Base-by-base conservation (phyloP, 2,888 invertebrate genomes). In the Cephus spinipes region DNA sequence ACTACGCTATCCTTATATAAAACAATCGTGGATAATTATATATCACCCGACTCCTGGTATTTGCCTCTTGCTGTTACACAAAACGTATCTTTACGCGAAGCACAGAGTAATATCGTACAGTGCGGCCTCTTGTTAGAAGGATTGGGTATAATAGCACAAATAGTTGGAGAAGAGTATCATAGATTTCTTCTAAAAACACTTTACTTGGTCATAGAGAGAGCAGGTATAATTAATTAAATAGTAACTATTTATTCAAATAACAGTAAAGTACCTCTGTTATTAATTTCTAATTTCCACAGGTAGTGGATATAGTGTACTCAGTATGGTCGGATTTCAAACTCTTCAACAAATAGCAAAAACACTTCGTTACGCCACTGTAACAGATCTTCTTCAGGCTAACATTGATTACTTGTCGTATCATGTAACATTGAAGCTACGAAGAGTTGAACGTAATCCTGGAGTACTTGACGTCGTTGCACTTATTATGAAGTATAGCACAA, bases 361-460 rank as follows among this genome's bases (percentile, higher is more conserved):
- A 0, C 93, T 94, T 83, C 93, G 93, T 0, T 93, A 94, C 87
- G 81, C 85, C 0, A 90, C 92, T 77, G 93, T 95, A 4, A 92
- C 93, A 0, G 93, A 94, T n/a, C 93, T 97, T 33, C 93, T 97
- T 79, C 93, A 93, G 76, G 87, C 90, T 68, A 96, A 96, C 88
- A 94, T 95, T 0, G 96, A 96, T 90, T 97, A 96, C 88, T 94
- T 96, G 87, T 94, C 95, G 0, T 94, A 94, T 86, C 95, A 96
- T 84, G 93, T 97, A 78, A 95, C 95, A 36, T 90, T 93, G 0
- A 93, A 94, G 85, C 92, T 96, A 1, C 95, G 94, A 79, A 93
- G 93, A 91, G 93, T 93, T 0, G 93, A 94, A 88, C 92, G 94
- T 83, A 94, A 94, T 86, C 92, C 94, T 77, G 94, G 94, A 0